Evolutionary conservation across 2,888 invertebrate species (phyloP), one percentile per base, ranked within the genome.

Genomic region (Lochmaea crataegi): DNA sequence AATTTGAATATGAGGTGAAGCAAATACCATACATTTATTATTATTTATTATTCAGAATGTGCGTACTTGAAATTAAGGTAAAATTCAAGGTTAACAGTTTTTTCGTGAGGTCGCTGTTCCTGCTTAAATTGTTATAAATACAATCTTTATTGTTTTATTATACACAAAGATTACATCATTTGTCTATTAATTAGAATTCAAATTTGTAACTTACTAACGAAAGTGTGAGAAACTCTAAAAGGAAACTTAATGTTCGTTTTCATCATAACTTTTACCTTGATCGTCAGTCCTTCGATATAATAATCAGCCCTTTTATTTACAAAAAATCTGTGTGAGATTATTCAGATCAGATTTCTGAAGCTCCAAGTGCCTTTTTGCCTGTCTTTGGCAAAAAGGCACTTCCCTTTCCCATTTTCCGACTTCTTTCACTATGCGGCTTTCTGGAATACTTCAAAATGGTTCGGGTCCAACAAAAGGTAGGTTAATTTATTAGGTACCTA

Each of bases 21-120:
- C 12, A 42, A 42, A 42, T 2, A 12, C 10, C 11, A 42, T 12
- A 11, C 42, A 6, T 12, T 42, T 42, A 3, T 11, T 42, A 42
- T 42, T 53, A 2, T 16, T 53, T 18, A 53, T 16, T 18, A 53
- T 53, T 53, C 53, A 53, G 16, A 53, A 10, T 58, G 58, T 58
- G 58, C 32, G 32, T 58, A 58, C 58, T 58, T 58, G 58, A 58
- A 58, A 58, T 26, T 26, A 32, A 58, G 26, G 26, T 26, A 58
- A 26, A 58, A 58, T 58, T 26, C 26, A 58, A 58, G 58, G 58
- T 58, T 58, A 32, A 58, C 58, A 14, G 12, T 32, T 26, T 32
- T 14, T 32, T 58, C 32, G 58, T 58, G 32, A 58, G 58, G 58
- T 58, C 32, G 32, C 58, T 58, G 53, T 53, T 53, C 53, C 53